phyloP scores from a whole-genome alignment of 2,797 vertebrate genomes.

The Tenualosa thibaudeaui region DNA sequence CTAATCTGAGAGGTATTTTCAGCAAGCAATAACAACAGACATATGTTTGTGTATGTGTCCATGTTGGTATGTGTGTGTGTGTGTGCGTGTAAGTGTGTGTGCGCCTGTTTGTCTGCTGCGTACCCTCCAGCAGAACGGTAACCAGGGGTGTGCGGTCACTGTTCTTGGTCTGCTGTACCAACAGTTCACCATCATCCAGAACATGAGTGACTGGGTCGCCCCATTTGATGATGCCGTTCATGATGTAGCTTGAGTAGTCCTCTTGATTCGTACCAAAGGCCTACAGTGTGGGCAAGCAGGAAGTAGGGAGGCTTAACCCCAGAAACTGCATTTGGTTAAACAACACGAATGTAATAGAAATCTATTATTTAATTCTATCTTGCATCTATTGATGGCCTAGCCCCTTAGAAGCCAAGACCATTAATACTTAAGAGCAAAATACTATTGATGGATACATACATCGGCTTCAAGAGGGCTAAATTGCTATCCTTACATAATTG shows the following conservation, averaged over 20 bases:
- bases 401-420: too few relatives aligned
- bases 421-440: too few relatives aligned
- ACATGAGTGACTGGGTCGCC: constrained; percentile 92
- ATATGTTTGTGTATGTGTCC: not conserved
- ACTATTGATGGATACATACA: too few relatives aligned
- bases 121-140: constrained; percentile 92
- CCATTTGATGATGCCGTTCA: constrained; percentile 99
- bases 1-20: too few relatives aligned
- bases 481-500: too few relatives aligned
- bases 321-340: not conserved
- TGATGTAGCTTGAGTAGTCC: constrained; percentile 94
- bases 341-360: not conserved
- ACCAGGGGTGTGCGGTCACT: constrained; percentile 95
- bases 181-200: constrained; percentile 91
- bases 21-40: not conserved
- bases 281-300: constrained; percentile 61
- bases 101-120: constrained; percentile 32
- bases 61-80: not conserved
- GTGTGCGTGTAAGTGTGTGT: constrained; percentile 12
- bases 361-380: not conserved
- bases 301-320: too few relatives aligned
- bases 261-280: constrained; percentile 98
- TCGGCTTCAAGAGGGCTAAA: too few relatives aligned
- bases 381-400: too few relatives aligned
- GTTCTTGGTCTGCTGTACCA: constrained; percentile 96